Conservation (phyloP, 2,113 vertebrate species). For the Anas platyrhynchos region DNA sequence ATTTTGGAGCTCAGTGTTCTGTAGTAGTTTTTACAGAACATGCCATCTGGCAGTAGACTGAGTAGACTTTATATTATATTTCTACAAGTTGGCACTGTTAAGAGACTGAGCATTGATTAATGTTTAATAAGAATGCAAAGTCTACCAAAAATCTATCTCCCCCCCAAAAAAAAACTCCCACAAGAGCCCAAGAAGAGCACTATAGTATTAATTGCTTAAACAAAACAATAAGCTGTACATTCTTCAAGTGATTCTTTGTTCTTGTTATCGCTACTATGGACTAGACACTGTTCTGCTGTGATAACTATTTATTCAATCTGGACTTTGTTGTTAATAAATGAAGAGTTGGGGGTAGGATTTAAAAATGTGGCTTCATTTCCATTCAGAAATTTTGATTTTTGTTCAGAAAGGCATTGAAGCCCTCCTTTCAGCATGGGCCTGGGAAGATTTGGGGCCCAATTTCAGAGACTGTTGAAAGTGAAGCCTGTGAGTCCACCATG, state of each 20-base stretch:
- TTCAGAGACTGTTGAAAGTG: neutral
- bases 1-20: neutral
- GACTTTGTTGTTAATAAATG: neutral
- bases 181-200: neutral
- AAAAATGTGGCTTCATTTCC: rapidly evolving
- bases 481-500: neutral
- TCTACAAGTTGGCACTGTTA: neutral
- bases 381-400: neutral
- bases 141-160: neutral
- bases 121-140: neutral
- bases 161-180: neutral
- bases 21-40: neutral
- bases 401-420: neutral
- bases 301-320: neutral
- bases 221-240: neutral
- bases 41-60: neutral
- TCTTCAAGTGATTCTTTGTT: neutral
- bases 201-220: neutral
- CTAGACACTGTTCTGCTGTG: neutral
- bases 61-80: neutral
- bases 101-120: neutral
- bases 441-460: neutral
- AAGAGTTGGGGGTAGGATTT: neutral
- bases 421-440: neutral
- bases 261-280: neutral